phyloP scores from a whole-genome alignment of 2,888 invertebrate genomes.

The Chrysolina haemoptera region DNA sequence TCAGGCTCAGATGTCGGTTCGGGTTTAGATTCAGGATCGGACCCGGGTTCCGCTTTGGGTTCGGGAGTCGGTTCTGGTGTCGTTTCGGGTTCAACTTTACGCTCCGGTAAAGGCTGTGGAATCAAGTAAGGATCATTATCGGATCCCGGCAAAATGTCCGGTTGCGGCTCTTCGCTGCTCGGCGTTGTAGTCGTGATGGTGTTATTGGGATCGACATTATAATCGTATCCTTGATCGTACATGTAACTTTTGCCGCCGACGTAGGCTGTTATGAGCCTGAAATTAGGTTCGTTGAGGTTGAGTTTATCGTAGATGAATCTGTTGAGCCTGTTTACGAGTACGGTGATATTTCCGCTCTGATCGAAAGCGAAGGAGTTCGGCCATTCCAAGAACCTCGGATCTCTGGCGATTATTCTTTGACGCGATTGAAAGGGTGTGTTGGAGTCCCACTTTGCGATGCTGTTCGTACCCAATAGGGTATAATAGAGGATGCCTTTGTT shows the following conservation, averaged over 20 bases:
- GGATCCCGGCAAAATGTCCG: constrained; percentile 41
- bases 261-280: constrained; percentile 76
- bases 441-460: constrained; percentile 81
- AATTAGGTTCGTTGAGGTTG: constrained; percentile 76
- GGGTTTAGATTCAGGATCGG: constrained; percentile 17
- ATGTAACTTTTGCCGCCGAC: constrained; percentile 78
- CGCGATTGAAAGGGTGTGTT: constrained; percentile 73
- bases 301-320: constrained; percentile 77
- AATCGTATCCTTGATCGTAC: constrained; percentile 67
- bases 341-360: constrained; percentile 77
- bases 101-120: constrained; percentile 48
- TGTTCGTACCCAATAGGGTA: constrained; percentile 79
- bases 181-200: constrained; percentile 31
- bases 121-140: constrained; percentile 52
- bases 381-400: constrained; percentile 81
- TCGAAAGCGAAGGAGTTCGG: constrained; percentile 81
- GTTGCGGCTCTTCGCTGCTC: constrained; percentile 35
- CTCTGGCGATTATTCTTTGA: constrained; percentile 78
- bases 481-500: constrained; percentile 79
- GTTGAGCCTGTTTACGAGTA: constrained; percentile 79
- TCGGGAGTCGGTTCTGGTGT: constrained; percentile 33
- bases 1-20: constrained; percentile 26
- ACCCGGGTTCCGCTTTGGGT: constrained; percentile 41
- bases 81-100: constrained; percentile 16
- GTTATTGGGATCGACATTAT: constrained; percentile 42